Conservation (phyloP, 2,888 invertebrate species). For the Tipula vernalis region DNA sequence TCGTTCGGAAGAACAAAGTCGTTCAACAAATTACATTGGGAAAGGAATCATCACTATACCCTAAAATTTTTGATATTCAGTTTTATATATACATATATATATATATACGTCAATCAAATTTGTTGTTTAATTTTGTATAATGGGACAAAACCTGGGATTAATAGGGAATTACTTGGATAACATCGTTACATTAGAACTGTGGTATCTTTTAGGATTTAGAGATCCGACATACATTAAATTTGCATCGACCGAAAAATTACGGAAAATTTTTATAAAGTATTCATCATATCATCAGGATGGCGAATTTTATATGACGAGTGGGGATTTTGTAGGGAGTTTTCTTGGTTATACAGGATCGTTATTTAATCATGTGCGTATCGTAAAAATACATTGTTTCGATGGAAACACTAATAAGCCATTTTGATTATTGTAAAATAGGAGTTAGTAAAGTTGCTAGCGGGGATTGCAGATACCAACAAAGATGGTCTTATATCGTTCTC, state of each 20-base stretch:
- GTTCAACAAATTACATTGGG: not conserved
- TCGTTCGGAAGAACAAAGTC: too few relatives aligned
- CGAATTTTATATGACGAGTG: constrained; percentile 82
- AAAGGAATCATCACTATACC: not conserved
- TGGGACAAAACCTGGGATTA: not conserved
- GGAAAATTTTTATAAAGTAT: constrained; percentile 85
- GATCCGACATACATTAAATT: constrained; percentile 79
- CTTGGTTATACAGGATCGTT: constrained; percentile 70
- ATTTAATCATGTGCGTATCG: constrained; percentile 39
- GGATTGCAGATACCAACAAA: constrained; percentile 85
- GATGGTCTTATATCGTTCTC: constrained; percentile 90
- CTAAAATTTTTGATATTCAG: not conserved
- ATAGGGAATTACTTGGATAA: not conserved
- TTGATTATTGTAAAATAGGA: constrained; percentile 37
- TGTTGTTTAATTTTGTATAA: not conserved
- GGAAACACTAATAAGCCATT: not conserved
- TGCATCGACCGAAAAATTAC: constrained; percentile 75
- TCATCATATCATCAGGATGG: constrained; percentile 78
- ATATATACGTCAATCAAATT: not conserved
- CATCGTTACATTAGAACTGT: not conserved
- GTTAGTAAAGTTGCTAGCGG: constrained; percentile 80
- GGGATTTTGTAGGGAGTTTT: constrained; percentile 87
- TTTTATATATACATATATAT: not conserved
- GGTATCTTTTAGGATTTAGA: constrained; percentile 38
- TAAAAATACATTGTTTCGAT: not conserved